Conservation (phyloP, 2,113 vertebrate species). For the Macrotus californicus region DNA sequence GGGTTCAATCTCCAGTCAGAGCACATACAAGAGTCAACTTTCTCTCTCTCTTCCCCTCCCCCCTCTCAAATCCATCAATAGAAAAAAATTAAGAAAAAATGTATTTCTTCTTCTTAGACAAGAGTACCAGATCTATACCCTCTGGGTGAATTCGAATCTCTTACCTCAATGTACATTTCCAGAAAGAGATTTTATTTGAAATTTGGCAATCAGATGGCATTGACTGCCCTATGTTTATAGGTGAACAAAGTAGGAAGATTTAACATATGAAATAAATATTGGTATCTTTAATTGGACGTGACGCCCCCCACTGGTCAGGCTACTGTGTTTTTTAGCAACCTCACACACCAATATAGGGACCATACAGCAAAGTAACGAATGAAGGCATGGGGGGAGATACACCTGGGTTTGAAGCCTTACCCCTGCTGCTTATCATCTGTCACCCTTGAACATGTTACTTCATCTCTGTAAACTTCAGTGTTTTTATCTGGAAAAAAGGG, state of each 20-base stretch:
- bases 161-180: background rate
- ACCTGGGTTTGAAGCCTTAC: background rate
- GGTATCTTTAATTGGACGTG: background rate
- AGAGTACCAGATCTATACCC: background rate
- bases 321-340: background rate
- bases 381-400: background rate
- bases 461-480: background rate
- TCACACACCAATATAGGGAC: background rate
- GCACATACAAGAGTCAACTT: too few relatives aligned
- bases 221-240: background rate
- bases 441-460: background rate
- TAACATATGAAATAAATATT: background rate
- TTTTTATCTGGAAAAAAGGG: background rate
- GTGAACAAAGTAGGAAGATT: background rate
- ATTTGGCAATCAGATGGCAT: background rate
- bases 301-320: background rate
- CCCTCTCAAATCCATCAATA: too few relatives aligned
- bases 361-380: background rate
- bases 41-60: too few relatives aligned
- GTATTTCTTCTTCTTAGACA: background rate
- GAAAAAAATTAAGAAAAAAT: too few relatives aligned
- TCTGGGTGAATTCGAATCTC: background rate
- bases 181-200: constrained; percentile 6
- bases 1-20: too few relatives aligned
- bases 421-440: background rate